Evolutionary conservation across 2,797 vertebrate genomes (phyloP).

Genomic region (Anabacerthia variegaticeps): DNA sequence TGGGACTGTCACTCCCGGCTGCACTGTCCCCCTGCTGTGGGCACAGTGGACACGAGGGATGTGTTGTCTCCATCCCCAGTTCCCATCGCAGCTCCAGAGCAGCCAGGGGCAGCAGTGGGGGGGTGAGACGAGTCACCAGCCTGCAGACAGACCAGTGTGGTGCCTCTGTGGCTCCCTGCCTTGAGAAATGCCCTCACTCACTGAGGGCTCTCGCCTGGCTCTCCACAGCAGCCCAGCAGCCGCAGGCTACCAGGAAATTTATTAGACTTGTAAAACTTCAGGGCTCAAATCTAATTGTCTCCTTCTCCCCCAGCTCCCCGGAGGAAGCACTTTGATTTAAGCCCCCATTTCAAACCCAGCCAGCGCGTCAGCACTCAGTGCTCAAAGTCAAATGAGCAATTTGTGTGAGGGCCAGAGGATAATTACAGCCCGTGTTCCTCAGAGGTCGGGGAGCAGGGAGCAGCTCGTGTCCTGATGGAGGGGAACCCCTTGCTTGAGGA

Average conservation of each 20-base stretch:
- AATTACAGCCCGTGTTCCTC: neutral
- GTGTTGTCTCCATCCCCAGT: rapidly evolving
- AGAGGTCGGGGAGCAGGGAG: neutral
- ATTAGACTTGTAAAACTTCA: slow-evolving; percentile 72
- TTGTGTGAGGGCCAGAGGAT: slow-evolving; percentile 25
- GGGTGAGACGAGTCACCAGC: neutral
- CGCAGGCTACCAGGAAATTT: slow-evolving; percentile 62
- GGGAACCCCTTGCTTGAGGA: neutral
- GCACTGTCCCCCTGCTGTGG: rapidly evolving
- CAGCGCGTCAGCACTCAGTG: neutral
- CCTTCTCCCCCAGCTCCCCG: slow-evolving; percentile 27
- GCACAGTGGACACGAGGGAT: rapidly evolving
- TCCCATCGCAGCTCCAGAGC: neutral
- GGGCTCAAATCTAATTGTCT: slow-evolving; percentile 67
- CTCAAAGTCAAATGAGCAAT: slow-evolving; percentile 53
- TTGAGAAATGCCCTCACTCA: neutral
- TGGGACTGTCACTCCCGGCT: rapidly evolving
- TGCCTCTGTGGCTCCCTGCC: neutral
- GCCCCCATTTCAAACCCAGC: slow-evolving; percentile 14
- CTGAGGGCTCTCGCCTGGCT: neutral
- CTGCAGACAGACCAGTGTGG: neutral
- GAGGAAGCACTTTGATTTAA: slow-evolving; percentile 62
- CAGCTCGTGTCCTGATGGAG: neutral
- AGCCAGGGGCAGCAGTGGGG: neutral
- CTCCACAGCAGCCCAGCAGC: neutral